Conservation (phyloP, 1,140 invertebrate genomes). For the Ceratina australensis region DNA sequence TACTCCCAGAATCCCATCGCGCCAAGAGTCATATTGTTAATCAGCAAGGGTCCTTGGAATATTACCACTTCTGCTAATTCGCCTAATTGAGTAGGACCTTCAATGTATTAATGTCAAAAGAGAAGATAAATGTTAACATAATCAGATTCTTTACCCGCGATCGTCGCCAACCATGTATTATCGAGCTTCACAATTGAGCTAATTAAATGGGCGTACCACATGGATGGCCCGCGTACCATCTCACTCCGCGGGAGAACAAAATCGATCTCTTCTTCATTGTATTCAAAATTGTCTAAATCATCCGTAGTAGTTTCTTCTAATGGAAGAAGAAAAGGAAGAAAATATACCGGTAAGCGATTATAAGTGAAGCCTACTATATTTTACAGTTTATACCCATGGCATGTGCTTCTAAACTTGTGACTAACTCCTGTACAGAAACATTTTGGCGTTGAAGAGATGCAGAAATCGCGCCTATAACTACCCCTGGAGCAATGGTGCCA, state of each 20-base stretch:
- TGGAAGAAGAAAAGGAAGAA: neutral
- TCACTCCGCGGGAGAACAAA: slow-evolving; percentile 60
- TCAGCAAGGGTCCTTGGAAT: slow-evolving; percentile 80
- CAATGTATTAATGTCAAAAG: neutral
- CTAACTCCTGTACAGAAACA: slow-evolving; percentile 71
- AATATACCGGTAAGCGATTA: neutral
- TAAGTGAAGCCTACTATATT: neutral
- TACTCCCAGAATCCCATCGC: slow-evolving; percentile 84
- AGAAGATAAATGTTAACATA: neutral
- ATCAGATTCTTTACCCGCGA: slow-evolving; percentile 78
- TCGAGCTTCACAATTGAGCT: slow-evolving; percentile 73
- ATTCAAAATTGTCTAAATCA: slow-evolving; percentile 17
- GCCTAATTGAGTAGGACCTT: slow-evolving; percentile 71
- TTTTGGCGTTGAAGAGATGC: slow-evolving; percentile 81
- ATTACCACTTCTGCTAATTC: slow-evolving; percentile 84
- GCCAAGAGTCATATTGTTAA: slow-evolving; percentile 78
- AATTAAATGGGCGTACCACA: slow-evolving; percentile 56
- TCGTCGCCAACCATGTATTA: slow-evolving; percentile 82
- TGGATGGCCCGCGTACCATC: slow-evolving; percentile 58
- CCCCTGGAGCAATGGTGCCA: slow-evolving; percentile 81
- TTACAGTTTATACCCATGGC: slow-evolving; percentile 6
- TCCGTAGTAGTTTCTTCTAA: slow-evolving; percentile 29
- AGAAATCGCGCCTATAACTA: slow-evolving; percentile 81
- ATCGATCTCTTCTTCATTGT: slow-evolving; percentile 60
- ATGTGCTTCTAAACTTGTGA: neutral